phyloP scores from a whole-genome alignment of 2,888 invertebrate genomes.

The Dilophus febrilis region DNA sequence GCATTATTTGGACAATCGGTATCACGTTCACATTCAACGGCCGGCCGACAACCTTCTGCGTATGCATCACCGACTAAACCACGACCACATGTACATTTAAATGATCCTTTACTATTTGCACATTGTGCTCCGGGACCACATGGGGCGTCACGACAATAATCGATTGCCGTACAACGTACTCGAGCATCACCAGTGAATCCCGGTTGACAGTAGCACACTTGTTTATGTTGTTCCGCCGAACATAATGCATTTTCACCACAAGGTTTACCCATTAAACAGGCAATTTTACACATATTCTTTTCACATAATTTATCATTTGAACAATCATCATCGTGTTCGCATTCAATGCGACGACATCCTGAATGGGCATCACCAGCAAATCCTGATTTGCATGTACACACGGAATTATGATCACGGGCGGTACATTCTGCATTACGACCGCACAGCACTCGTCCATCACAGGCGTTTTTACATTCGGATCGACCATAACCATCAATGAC shows the following conservation, averaged over 20 bases:
- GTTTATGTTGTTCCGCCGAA: conserved; percentile 64
- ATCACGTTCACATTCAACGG: conserved; percentile 65
- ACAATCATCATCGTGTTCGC: conserved; percentile 51
- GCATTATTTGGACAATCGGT: conserved; percentile 68
- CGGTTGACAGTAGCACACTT: conserved; percentile 70
- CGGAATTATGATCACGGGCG: conserved; percentile 51
- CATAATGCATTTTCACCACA: conserved; percentile 76
- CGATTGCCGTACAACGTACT: conserved; percentile 51
- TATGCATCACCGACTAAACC: conserved; percentile 75
- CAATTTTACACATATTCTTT: conserved; percentile 67
- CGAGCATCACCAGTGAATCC: conserved; percentile 69
- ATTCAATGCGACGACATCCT: conserved; percentile 68
- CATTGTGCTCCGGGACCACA: conserved; percentile 70
- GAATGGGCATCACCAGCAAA: conserved; percentile 66
- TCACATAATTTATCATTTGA: conserved; percentile 71
- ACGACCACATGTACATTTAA: conserved; percentile 59
- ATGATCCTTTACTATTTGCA: conserved; percentile 61
- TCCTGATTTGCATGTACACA: conserved; percentile 62
- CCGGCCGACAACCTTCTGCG: conserved; percentile 60
- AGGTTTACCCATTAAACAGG: conserved; percentile 64
- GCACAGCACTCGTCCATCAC: conserved; percentile 51
- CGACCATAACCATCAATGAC: conserved; percentile 47
- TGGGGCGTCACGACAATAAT: conserved; percentile 61
- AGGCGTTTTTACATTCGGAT: conserved; percentile 58
- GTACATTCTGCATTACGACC: conserved; percentile 70